Evolutionary conservation across 2,888 invertebrate genomes (phyloP), one percentile per base, ranked within the genome.

Genomic region (Sicus ferrugineus): DNA sequence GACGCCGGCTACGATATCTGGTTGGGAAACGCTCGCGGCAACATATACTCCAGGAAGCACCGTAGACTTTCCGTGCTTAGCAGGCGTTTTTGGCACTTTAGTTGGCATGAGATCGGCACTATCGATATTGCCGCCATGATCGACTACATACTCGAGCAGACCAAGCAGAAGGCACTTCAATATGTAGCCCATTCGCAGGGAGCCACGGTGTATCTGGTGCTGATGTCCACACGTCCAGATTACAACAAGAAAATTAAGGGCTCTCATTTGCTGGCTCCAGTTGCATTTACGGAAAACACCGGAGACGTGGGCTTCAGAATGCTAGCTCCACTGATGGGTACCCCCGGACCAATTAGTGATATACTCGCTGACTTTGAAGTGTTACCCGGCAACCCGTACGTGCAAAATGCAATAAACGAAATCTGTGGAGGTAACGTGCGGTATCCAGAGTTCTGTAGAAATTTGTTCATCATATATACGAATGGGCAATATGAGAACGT

Each of bases 71-170:
- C 78, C n/a, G 78, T 83, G 1, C 58, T 70, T 1, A 58, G 58
- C 26, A 71, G 72, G 6, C 16, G 42, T 7, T 78, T 76, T 67
- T 77, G 78, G 77, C 65, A 72, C 19, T 77, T 75, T 42, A 94
- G 94, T 75, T 97, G 92, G 88, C 93, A 96, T 79, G 94, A 97
- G 84, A 93, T 95, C 86, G 95, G 92, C 1, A 83, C 90, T 54
- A 89, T 92, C 79, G 84, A 83, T 67, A 59, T 83, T 16, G 75
- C 83, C 0, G 75, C 80, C 9, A 79, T 80, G 76, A 77, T 79
- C 26, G 77, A 78, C 66, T 75, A 73, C 52, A 70, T 77, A 11
- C 65, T 76, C 0, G 30, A 63, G 5, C 9, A 30, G 0, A 77
- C 73, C 0, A 73, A 71, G 46, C 64, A 71, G 6, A 11, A 67